A percentile compares a stretch with the other conserved stretches of the same genome.
Evolutionary conservation across 2,797 vertebrate genomes (phyloP).

Genomic region (Melanotaenia trifasciata): DNA sequence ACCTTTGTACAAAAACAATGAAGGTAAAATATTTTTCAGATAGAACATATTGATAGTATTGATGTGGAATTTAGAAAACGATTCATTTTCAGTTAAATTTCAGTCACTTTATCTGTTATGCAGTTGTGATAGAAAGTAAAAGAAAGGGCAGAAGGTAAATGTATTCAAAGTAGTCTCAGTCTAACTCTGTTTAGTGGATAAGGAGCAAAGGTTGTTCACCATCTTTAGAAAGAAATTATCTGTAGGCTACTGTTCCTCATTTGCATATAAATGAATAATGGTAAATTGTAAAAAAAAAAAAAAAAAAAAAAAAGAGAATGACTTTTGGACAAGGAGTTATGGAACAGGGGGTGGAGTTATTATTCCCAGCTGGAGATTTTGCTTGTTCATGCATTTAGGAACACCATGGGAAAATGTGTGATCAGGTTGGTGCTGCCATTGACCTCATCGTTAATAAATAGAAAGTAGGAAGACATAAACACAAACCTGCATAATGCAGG

Average conservation of each 20-base stretch:
- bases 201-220: constrained; percentile 36
- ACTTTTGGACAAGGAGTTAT: constrained; percentile 46
- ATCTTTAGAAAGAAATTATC: constrained; percentile 60
- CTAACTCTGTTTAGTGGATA: constrained; percentile 24
- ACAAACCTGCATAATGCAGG: not conserved
- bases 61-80: not conserved
- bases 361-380: constrained; percentile 1
- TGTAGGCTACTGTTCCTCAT: constrained; percentile 55
- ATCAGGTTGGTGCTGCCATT: not conserved
- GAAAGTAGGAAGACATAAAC: not conserved
- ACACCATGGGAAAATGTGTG: not conserved
- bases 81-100: constrained; percentile 14
- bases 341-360: constrained; percentile 39
- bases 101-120: constrained; percentile 2
- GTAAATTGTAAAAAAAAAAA: constrained; percentile 54
- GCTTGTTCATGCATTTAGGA: not conserved
- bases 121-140: constrained; percentile 8
- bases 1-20: too few species aligned
- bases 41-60: not conserved
- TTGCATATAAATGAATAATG: constrained; percentile 75
- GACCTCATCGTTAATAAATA: not conserved
- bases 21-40: not conserved
- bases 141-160: constrained; percentile 4
- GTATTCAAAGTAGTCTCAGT: constrained; percentile 23
- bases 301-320: constrained; percentile 4